Conservation (phyloP, 2,888 invertebrate genomes). For the Andrena fulva region DNA sequence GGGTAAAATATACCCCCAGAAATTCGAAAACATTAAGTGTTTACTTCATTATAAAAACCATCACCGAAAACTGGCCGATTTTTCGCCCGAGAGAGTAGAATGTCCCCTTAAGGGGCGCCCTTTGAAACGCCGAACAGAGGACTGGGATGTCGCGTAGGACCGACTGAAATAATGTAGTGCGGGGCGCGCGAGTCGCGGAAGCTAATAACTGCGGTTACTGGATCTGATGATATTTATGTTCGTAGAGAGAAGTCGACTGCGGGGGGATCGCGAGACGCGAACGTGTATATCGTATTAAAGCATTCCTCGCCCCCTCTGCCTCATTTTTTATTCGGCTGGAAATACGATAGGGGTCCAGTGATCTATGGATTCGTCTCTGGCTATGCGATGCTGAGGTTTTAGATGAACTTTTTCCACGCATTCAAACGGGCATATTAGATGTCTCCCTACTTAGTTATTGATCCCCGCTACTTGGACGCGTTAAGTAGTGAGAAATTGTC, state of each 20-base stretch:
- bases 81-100: no score
- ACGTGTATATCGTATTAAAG: slow-evolving; percentile 12
- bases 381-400: no score
- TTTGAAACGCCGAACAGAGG: slow-evolving; percentile 58
- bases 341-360: no score
- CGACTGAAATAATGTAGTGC: slow-evolving; percentile 54
- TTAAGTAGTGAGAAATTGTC: slow-evolving; percentile 13
- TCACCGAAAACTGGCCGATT: no score
- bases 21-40: no score
- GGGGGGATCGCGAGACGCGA: not conserved
- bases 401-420: no score
- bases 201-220: slow-evolving; percentile 60
- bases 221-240: slow-evolving; percentile 48
- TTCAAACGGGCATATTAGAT: no score
- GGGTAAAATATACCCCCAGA: no score
- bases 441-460: slow-evolving; percentile 15
- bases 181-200: slow-evolving; percentile 15
- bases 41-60: no score
- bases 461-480: not conserved
- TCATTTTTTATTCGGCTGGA: not conserved
- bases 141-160: slow-evolving; percentile 40
- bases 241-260: not conserved
- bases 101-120: slow-evolving; percentile 65
- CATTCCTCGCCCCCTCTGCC: not conserved
- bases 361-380: no score